Conservation (phyloP, 1,140 invertebrate species). For the Drosophila micromelanica region DNA sequence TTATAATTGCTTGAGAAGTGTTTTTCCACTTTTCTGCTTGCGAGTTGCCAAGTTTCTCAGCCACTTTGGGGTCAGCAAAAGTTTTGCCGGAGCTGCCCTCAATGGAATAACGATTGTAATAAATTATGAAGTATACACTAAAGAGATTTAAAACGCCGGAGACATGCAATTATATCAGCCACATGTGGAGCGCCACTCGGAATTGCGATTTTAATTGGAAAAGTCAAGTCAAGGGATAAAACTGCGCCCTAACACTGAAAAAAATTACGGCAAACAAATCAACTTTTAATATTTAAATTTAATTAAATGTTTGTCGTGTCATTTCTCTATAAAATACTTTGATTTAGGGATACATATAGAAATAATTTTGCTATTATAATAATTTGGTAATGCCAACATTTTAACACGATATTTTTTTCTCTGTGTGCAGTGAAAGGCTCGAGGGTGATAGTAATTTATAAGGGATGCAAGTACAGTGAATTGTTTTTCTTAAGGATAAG, state of each 20-base stretch:
- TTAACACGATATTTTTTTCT: not conserved
- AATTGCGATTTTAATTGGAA: slow-evolving; percentile 48
- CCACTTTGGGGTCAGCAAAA: slow-evolving; percentile 63
- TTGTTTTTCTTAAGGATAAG: slow-evolving; percentile 4
- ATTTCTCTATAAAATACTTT: too few relatives aligned
- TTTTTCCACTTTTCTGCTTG: slow-evolving; percentile 32
- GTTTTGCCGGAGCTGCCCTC: slow-evolving; percentile 38
- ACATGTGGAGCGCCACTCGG: slow-evolving; percentile 63
- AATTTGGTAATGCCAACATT: too few relatives aligned
- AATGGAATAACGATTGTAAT: slow-evolving; percentile 69
- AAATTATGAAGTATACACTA: slow-evolving; percentile 71
- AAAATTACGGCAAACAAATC: not conserved
- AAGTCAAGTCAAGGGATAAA: slow-evolving; percentile 16
- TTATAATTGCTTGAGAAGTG: slow-evolving; percentile 77
- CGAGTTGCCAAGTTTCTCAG: slow-evolving; percentile 53
- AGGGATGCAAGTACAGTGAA: not conserved
- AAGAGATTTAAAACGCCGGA: slow-evolving; percentile 63
- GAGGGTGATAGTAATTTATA: not conserved
- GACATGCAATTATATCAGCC: slow-evolving; percentile 77
- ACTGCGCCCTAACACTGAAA: slow-evolving; percentile 7
- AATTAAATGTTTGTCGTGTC: too few relatives aligned
- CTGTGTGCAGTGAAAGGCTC: not conserved
- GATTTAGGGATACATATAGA: too few relatives aligned
- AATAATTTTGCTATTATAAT: too few relatives aligned
- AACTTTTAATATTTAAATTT: not conserved